These are phyloP conservation scores for Dinocampus coccinellae DNA, from an alignment of 2,888 invertebrate species.

Conservation along the genomic window DNA sequence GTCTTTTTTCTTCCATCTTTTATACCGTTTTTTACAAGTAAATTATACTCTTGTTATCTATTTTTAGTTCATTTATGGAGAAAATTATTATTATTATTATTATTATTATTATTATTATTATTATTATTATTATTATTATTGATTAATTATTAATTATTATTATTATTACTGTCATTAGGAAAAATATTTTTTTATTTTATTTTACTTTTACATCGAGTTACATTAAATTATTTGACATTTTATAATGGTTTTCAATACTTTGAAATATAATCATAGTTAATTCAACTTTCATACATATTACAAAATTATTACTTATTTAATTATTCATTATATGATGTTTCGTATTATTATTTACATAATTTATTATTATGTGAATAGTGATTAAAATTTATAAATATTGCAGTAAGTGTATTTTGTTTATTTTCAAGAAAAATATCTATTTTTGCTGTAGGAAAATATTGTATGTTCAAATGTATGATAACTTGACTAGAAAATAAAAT, in stretches of 20 bases:
- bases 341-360: conserved; percentile 11
- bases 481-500: conserved; percentile 25
- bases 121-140: too few species aligned
- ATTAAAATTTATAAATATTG: neutral
- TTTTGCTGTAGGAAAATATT: neutral
- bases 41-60: neutral
- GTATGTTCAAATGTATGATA: neutral
- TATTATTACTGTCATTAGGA: too few species aligned
- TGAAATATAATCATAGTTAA: neutral
- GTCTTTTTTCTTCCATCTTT: neutral
- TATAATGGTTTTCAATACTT: neutral
- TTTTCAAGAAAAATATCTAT: neutral
- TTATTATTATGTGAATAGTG: neutral
- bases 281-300: neutral
- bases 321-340: neutral
- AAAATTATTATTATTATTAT: too few species aligned
- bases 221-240: neutral
- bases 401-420: neutral
- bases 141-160: too few species aligned
- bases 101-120: too few species aligned
- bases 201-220: neutral
- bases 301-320: neutral
- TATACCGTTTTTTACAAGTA: neutral
- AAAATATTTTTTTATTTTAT: neutral
- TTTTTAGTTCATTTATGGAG: too few species aligned